Base-by-base conservation (phyloP, 2,797 vertebrate genomes). In the Micrastur ruficollis region DNA sequence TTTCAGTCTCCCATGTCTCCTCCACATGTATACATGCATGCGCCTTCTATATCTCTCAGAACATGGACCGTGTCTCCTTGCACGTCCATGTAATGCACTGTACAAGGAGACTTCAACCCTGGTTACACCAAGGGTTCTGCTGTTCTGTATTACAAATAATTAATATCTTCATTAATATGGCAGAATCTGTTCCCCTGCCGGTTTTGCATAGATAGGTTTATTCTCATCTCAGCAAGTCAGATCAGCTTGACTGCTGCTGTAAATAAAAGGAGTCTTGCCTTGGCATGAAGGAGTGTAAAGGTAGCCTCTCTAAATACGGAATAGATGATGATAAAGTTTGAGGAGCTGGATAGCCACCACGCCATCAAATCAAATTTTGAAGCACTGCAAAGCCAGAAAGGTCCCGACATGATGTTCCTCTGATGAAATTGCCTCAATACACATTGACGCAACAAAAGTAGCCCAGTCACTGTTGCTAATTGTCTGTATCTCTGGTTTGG, bases 391-490 rank as follows among this genome's bases (percentile, higher is more conserved):
- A 95, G 76, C 29, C 47, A 49, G 67, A 53, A 75, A 29, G 25
- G 62, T 83, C 80, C 59, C 2, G 4, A 14, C 16, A 18, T 1
- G 17, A 14, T 40, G 25, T 20, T 91, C 65, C 34, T 56, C 36
- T 32, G 44, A 70, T 61, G 76, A 67, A 89, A 73, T 49, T 76
- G 49, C 29, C 62, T 70, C 6, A 5, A 8, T 18, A 53, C 23
- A 23, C 40, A 5, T 0, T 61, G 81, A 53, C 0, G 0, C 25
- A 84, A 50, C 26, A 47, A 11, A 65, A 86, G 73, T 22, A 56
- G 11, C 40, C 1, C 2, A 55, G 76, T 59, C 0, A 0, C 32
- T 70, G 3, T 19, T 38, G 9, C 4, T 82, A 22, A 73, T 73
- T 81, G 38, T n/a, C 56, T 44, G 0, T 11, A 0, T 11, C 46